These are phyloP conservation scores for Gymnorhina tibicen DNA, from an alignment of 2,113 vertebrate species.

Conservation along the genomic window DNA sequence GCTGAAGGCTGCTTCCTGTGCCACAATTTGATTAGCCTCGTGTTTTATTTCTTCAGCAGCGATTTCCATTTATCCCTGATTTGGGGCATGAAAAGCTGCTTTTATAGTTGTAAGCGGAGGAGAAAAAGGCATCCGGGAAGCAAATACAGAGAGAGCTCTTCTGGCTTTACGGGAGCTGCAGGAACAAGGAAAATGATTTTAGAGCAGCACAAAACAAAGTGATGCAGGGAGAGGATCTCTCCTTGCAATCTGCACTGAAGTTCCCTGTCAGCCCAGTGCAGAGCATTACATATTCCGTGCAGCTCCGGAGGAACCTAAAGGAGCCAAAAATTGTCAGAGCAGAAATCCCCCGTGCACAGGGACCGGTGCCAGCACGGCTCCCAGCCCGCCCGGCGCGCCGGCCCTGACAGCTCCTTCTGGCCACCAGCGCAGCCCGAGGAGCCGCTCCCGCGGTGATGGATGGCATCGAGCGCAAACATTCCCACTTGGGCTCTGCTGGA, in stretches of 20 bases:
- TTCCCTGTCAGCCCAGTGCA: background rate
- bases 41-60: slow-evolving; percentile 25
- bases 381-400: background rate
- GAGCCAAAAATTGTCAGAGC: slow-evolving; percentile 16
- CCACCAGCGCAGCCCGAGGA: background rate
- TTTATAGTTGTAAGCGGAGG: slow-evolving; percentile 5
- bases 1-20: slow-evolving; percentile 39
- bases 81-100: slow-evolving; percentile 38
- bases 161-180: slow-evolving; percentile 27
- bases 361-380: background rate
- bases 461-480: accelerated
- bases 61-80: slow-evolving; percentile 20
- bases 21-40: slow-evolving; percentile 22
- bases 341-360: background rate
- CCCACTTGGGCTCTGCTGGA: background rate
- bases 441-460: background rate
- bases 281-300: background rate
- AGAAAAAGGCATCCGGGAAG: background rate
- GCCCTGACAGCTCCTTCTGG: slow-evolving; percentile 37
- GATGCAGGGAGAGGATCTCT: background rate
- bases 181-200: background rate
- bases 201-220: background rate
- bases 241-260: background rate
- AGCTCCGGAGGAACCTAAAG: slow-evolving; percentile 11
- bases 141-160: background rate